Evolutionary conservation across 2,797 vertebrate species (phyloP).

Genomic region (Salarias fasciatus): DNA sequence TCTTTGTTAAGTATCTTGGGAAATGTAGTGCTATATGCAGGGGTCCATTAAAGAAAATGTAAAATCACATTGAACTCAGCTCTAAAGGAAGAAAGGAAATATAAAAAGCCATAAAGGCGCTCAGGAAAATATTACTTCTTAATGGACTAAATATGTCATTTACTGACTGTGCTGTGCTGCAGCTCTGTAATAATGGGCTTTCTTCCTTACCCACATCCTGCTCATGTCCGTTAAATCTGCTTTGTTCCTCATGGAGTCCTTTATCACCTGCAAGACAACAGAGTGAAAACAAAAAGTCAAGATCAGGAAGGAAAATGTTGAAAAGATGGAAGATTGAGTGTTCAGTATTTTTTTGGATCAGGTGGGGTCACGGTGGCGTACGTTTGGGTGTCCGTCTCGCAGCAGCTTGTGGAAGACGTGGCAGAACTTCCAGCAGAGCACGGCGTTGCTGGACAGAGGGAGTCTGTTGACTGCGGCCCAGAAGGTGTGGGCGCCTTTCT

Average conservation of each 20-base stretch:
- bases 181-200: constrained; percentile 17
- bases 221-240: constrained; percentile 95
- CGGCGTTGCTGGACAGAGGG: constrained; percentile 95
- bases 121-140: no score
- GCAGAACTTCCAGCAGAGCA: constrained; percentile 99
- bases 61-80: no score
- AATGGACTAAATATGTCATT: no score
- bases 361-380: constrained; percentile 73
- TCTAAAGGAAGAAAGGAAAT: no score
- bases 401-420: constrained; percentile 98
- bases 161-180: no score
- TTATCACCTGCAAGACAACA: constrained; percentile 87
- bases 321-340: no score
- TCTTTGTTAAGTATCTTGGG: no score
- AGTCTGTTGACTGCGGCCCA: constrained; percentile 95
- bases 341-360: not conserved
- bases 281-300: not conserved
- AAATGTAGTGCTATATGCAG: no score
- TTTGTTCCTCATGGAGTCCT: constrained; percentile 96
- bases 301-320: not conserved
- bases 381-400: constrained; percentile 93
- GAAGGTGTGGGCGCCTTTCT: constrained; percentile 97
- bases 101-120: no score
- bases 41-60: no score
- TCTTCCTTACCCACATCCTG: constrained; percentile 96